Evolutionary conservation across 2,888 invertebrate genomes (phyloP).

Genomic region (Chymomyza caudatula): DNA sequence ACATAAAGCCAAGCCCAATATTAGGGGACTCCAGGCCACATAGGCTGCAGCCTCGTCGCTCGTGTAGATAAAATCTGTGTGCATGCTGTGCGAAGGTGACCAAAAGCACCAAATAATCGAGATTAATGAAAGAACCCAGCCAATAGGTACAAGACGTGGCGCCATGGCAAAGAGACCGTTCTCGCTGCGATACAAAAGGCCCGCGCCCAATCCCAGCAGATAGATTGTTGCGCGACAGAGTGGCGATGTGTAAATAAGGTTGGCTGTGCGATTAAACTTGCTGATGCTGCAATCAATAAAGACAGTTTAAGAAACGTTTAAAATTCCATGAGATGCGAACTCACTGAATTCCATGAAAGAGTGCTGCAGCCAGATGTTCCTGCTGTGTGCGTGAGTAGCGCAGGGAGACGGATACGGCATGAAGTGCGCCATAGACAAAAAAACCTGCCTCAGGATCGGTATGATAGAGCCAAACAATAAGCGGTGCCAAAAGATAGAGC

Average conservation of each 20-base stretch:
- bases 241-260: conserved; percentile 82
- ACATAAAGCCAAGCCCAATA: conserved; percentile 81
- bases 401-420: conserved; percentile 82
- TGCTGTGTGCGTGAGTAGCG: conserved; percentile 81
- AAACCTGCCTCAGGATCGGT: conserved; percentile 80
- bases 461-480: conserved; percentile 83
- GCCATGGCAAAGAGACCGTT: conserved; percentile 75
- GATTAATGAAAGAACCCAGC: conserved; percentile 66
- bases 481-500: conserved; percentile 82
- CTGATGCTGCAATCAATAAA: conserved; percentile 79
- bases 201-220: conserved; percentile 82
- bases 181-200: conserved; percentile 78
- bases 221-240: conserved; percentile 84
- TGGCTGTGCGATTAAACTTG: conserved; percentile 84
- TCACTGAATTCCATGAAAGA: conserved; percentile 86
- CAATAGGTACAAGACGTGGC: conserved; percentile 75
- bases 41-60: conserved; percentile 82
- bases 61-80: conserved; percentile 81
- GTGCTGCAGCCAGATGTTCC: conserved; percentile 82
- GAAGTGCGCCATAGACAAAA: conserved; percentile 80
- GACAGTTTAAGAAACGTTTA: neutral
- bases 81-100: conserved; percentile 81
- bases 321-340: neutral
- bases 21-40: conserved; percentile 83
- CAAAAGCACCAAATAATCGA: conserved; percentile 80